Conservation (phyloP, 2,797 vertebrate species). For the Periophthalmus magnuspinnatus region DNA sequence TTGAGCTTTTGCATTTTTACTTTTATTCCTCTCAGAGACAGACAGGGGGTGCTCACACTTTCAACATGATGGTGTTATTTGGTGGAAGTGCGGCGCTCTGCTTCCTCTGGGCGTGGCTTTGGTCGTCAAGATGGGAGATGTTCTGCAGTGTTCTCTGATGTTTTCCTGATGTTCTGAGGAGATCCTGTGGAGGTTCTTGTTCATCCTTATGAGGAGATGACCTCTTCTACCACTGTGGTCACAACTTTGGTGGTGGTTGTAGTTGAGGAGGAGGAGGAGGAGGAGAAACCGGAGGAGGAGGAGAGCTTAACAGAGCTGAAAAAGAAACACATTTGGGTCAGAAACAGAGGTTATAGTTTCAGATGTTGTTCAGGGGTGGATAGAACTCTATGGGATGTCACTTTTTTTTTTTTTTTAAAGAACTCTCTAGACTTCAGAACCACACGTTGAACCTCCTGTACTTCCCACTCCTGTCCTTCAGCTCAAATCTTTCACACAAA, state of each 20-base stretch:
- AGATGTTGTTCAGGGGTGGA: too few relatives aligned
- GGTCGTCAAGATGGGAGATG: neutral
- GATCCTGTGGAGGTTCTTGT: neutral
- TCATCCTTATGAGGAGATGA: neutral
- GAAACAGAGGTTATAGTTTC: too few relatives aligned
- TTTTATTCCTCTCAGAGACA: constrained; percentile 42
- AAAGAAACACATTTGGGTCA: neutral
- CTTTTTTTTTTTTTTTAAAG: too few relatives aligned
- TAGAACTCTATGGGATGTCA: too few relatives aligned
- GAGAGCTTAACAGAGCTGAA: constrained; percentile 1
- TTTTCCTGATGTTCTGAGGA: neutral
- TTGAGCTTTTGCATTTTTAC: neutral
- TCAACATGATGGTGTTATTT: neutral
- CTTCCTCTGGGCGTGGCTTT: constrained; percentile 1
- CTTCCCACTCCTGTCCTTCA: too few relatives aligned
- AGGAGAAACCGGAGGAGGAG: constrained; percentile 26
- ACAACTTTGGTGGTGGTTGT: constrained; percentile 25
- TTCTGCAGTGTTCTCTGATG: neutral
- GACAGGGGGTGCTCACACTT: constrained; percentile 8
- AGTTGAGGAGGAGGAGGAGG: constrained; percentile 18
- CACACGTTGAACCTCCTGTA: too few relatives aligned
- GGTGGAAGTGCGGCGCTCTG: neutral
- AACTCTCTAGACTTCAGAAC: too few relatives aligned
- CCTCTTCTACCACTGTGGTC: constrained; percentile 37
- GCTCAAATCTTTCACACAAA: too few relatives aligned